Base-by-base conservation (phyloP, 2,113 vertebrate genomes). In the Ibidorhyncha struthersii region DNA sequence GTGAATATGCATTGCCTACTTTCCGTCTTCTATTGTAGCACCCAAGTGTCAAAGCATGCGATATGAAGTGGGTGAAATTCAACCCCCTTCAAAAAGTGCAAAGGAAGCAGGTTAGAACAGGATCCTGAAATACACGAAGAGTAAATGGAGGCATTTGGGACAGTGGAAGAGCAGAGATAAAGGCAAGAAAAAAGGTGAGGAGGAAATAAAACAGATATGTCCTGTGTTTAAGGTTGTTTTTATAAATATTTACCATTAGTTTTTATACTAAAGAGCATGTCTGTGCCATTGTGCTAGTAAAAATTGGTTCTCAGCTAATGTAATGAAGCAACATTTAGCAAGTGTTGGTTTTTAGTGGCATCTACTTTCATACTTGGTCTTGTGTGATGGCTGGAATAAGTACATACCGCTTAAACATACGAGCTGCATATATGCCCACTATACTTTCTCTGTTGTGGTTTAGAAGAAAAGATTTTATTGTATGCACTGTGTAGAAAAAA, bases 1-100 rank as follows among this genome's bases (percentile, higher is more conserved):
- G 56, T 93, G 76, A 96, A 93, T 94, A 91, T 90, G 56, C 38
- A 73, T 86, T 86, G 53, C 58, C 70, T 81, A 34, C 20, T 73
- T 91, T 88, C 43, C 47, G 26, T 85, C 55, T 65, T 89, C 77
- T 72, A 4, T 53, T 87, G 73, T 49, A 82, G 34, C 8, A 26
- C 49, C 58, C 32, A 82, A 55, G 55, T 84, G 62, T 58, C 83
- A 93, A 87, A 86, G 58, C 14, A 69, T 73, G 53, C 1, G 1
- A 40, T 19, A 63, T 6, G 18, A 92, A 70, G 15, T 27, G 45
- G 22, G 23, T 89, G 84, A 94, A 95, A 93, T 73, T 88, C 53
- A 93, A 55, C 53, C 29, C 40, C 62, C 29, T 91, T 93, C 58
- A 62, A 72, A 89, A 86, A 89, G 49, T 53, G 49, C 38, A 87